Evolutionary conservation across 2,888 invertebrate genomes (phyloP).

Genomic region (Pasiphila rectangulata): DNA sequence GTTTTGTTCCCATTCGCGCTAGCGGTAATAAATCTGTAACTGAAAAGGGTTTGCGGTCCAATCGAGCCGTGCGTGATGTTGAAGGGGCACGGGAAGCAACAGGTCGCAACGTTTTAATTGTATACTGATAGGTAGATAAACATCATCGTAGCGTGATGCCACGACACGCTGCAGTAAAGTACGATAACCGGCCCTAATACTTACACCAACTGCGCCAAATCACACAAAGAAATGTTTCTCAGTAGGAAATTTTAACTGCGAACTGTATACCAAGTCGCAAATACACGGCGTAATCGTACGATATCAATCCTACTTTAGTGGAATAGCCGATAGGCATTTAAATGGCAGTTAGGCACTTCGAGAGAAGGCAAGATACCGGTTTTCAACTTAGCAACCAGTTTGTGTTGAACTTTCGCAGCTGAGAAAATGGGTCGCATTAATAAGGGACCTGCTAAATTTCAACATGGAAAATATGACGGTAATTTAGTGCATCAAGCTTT

Average conservation of each 20-base stretch:
- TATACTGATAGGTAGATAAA: constrained; percentile 54
- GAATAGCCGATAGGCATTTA: constrained; percentile 48
- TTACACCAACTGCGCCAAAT: constrained; percentile 36
- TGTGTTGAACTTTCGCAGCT: constrained; percentile 45
- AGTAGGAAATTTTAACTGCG: not conserved
- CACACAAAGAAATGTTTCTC: not conserved
- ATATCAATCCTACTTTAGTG: constrained; percentile 3
- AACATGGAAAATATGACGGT: not conserved
- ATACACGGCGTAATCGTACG: not conserved
- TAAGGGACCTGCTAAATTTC: constrained; percentile 19
- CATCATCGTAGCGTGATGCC: constrained; percentile 73
- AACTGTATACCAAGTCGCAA: not conserved
- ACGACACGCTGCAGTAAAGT: constrained; percentile 47
- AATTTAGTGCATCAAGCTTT: not conserved
- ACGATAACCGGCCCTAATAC: constrained; percentile 72
- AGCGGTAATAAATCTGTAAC: constrained; percentile 47
- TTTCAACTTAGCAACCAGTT: constrained; percentile 49
- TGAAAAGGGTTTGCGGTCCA: constrained; percentile 47
- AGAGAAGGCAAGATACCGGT: constrained; percentile 57
- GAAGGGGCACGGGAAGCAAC: constrained; percentile 64
- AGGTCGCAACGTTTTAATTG: constrained; percentile 79
- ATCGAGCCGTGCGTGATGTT: constrained; percentile 44
- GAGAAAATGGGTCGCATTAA: constrained; percentile 35
- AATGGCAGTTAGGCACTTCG: constrained; percentile 59
- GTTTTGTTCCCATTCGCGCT: constrained; percentile 33